Evolutionary conservation across 2,888 invertebrate genomes (phyloP).

Genomic region (Heliconius hortense): DNA sequence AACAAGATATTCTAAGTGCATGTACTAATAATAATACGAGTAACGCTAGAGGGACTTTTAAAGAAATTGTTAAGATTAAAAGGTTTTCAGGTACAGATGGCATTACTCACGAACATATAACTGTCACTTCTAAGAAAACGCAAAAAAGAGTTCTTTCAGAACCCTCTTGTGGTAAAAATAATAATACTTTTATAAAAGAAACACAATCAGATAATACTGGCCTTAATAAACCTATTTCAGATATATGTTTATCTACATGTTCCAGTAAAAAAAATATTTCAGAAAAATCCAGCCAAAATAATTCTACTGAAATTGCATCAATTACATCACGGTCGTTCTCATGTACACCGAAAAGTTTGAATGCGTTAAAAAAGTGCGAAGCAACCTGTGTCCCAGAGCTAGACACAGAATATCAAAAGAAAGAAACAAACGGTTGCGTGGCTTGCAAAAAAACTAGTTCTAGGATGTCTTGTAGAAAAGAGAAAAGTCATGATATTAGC

Average conservation of each 20-base stretch:
- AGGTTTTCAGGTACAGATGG: conserved; percentile 52
- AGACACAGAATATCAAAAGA: neutral
- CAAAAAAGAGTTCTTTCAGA: conserved; percentile 47
- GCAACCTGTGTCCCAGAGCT: neutral
- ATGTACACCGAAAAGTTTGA: neutral
- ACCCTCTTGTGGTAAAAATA: conserved; percentile 3
- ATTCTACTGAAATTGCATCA: conserved; percentile 9
- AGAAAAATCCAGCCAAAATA: conserved; percentile 2
- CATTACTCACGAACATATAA: conserved; percentile 52
- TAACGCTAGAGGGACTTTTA: conserved; percentile 50
- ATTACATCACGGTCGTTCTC: conserved; percentile 11
- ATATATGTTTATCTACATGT: neutral
- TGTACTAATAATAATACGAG: conserved; percentile 41
- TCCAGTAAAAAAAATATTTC: neutral
- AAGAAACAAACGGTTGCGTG: neutral
- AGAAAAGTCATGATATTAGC: neutral
- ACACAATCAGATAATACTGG: conserved; percentile 18
- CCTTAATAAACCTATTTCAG: conserved; percentile 1
- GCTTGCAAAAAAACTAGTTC: neutral
- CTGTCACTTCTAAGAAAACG: conserved; percentile 53
- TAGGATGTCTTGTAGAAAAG: neutral
- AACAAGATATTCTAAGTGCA: conserved; percentile 7
- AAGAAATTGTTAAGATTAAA: conserved; percentile 54
- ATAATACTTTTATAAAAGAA: conserved; percentile 15
- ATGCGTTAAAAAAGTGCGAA: neutral